Percentiles rank a stretch among this genome's conserved stretches.
Evolutionary conservation across 2,888 invertebrate species (phyloP).

Genomic region (Caenorhabditis imperialis): DNA sequence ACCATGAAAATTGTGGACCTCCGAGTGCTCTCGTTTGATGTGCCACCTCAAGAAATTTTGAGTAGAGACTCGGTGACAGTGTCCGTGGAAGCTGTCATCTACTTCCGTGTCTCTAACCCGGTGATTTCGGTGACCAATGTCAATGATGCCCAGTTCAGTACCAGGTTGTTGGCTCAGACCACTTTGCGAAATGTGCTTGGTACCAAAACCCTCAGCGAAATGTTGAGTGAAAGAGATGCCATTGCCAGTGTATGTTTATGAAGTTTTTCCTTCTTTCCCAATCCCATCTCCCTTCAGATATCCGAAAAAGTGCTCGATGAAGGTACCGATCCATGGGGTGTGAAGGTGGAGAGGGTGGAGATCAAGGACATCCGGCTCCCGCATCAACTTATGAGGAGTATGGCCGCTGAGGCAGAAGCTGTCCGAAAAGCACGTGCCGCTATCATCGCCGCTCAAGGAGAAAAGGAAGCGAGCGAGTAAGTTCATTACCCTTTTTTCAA

Average conservation of each 20-base stretch:
- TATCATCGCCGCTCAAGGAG: slow-evolving; percentile 76
- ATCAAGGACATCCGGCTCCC: slow-evolving; percentile 94
- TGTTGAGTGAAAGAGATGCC: slow-evolving; percentile 77
- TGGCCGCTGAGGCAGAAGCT: slow-evolving; percentile 96
- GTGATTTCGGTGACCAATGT: slow-evolving; percentile 80
- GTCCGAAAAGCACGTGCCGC: slow-evolving; percentile 88
- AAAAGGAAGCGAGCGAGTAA: slow-evolving; percentile 71
- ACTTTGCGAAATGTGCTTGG: slow-evolving; percentile 79
- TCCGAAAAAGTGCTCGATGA: slow-evolving; percentile 81
- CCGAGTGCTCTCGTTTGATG: slow-evolving; percentile 89
- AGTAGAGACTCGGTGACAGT: slow-evolving; percentile 80
- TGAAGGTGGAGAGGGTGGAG: slow-evolving; percentile 78
- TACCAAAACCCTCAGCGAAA: slow-evolving; percentile 78
- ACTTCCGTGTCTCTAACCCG: slow-evolving; percentile 66
- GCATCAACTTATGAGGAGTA: slow-evolving; percentile 91
- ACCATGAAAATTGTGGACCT: slow-evolving; percentile 81
- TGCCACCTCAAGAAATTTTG: slow-evolving; percentile 89
- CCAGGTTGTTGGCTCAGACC: slow-evolving; percentile 84
- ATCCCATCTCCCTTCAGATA: slow-evolving; percentile 61
- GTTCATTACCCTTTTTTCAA: slow-evolving; percentile 21
- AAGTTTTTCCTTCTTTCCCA: neutral
- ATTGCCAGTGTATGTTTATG: slow-evolving; percentile 72
- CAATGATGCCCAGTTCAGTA: slow-evolving; percentile 88
- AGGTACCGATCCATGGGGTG: slow-evolving; percentile 80
- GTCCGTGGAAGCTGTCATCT: slow-evolving; percentile 79